Base-by-base conservation (phyloP, 2,113 vertebrate species). In the Mesembrinibis cayennensis region DNA sequence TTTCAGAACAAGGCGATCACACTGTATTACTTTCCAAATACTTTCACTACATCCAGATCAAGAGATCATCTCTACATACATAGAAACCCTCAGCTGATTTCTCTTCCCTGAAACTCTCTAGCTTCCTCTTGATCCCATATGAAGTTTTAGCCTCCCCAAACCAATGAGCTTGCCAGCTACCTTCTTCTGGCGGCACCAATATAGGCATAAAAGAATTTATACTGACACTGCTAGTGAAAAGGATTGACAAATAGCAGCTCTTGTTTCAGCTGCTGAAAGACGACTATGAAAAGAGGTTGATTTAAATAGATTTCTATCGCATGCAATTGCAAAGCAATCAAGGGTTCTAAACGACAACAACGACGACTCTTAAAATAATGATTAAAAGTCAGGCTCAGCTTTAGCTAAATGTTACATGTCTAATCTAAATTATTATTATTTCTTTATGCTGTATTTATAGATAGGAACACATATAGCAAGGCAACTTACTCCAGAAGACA, bases 241-340 rank as follows among this genome's bases (percentile, higher is more conserved):
- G 80, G 44, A 45, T 22, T 94, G 83, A 94, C 85, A 97, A 96
- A 92, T n/a, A 92, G 89, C 83, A 97, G 93, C 70, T 88, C 32
- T 86, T 42, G 40, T 13, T 42, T 29, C 86, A 81, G 71, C 82
- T 89, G 63, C 73, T 67, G 65, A 55, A 86, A 76, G 34, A 63
- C 93, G 74, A 53, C 56, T 50, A 32, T 63, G 55, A 92, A 58
- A 91, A 92, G 50, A 70, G 11, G 34, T 42, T 96, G 59, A 97
- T 93, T 96, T 97, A 96, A 94, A 89, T 83, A 82, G 59, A 67
- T 93, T 87, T 92, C 83, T 86, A 72, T 81, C 65, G 52, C 47
- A 56, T 18, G 13, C 87, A 96, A 67, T 59, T 78, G 82, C 11
- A 72, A 90, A 93, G 66, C 36, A 84, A 89, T 81, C 89, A 90